Conservation (phyloP, 2,888 invertebrate genomes). For the Ectemnius cavifrons region DNA sequence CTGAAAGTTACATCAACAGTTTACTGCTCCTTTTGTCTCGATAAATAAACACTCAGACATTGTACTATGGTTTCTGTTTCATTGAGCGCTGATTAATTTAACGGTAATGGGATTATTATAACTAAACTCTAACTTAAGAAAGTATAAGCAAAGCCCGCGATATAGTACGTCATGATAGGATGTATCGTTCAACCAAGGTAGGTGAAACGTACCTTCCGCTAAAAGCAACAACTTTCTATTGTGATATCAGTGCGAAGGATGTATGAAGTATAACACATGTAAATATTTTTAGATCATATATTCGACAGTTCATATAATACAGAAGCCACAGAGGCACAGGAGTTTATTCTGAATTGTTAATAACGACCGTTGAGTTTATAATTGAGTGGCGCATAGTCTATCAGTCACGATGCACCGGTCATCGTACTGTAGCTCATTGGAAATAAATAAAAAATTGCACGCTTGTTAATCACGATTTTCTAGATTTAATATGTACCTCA, state of each 20-base stretch:
- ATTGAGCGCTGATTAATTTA: constrained; percentile 43
- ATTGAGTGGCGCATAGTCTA: constrained; percentile 52
- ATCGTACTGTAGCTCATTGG: constrained; percentile 62
- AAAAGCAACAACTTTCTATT: constrained; percentile 37
- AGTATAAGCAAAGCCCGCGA: too few species aligned
- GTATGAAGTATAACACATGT: constrained; percentile 51
- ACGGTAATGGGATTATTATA: constrained; percentile 34
- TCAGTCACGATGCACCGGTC: constrained; percentile 64
- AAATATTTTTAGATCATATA: constrained; percentile 60
- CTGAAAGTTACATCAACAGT: constrained; percentile 66
- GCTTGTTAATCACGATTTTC: constrained; percentile 44
- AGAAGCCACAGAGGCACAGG: constrained; percentile 45
- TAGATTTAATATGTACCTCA: constrained; percentile 38
- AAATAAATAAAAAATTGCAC: constrained; percentile 55
- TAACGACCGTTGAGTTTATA: constrained; percentile 53
- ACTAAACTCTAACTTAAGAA: too few species aligned
- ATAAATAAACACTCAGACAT: constrained; percentile 68
- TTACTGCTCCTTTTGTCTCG: constrained; percentile 72
- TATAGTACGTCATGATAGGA: constrained; percentile 24
- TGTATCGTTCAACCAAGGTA: constrained; percentile 41
- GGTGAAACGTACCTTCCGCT: constrained; percentile 26
- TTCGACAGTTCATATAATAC: constrained; percentile 56
- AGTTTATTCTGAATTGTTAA: constrained; percentile 55
- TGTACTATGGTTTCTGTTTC: constrained; percentile 62
- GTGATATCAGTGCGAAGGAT: constrained; percentile 48